A percentile compares a stretch with the other conserved stretches of the same genome.
These are phyloP conservation scores for Oryctes rhinoceros DNA, from an alignment of 1,140 invertebrate genomes.

Conservation along the genomic window DNA sequence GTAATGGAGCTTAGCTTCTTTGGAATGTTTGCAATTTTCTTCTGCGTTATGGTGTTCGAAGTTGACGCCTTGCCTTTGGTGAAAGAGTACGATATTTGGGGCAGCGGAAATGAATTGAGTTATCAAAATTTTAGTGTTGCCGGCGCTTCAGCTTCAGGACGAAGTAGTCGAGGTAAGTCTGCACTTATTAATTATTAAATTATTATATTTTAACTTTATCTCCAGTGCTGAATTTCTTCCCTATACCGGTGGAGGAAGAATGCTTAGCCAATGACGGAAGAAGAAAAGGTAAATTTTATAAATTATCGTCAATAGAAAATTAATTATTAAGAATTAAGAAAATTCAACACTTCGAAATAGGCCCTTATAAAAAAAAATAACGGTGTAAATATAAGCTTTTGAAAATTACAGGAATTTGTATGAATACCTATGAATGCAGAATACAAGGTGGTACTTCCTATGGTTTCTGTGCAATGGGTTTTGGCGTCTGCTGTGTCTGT, in stretches of 20 bases:
- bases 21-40: not conserved
- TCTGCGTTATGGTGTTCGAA: not conserved
- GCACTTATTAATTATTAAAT: too few relatives aligned
- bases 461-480: constrained; percentile 82
- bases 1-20: too few relatives aligned
- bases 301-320: not conserved
- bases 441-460: constrained; percentile 76
- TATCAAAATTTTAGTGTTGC: not conserved
- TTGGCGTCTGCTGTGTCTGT: constrained; percentile 90
- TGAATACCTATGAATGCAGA: constrained; percentile 86
- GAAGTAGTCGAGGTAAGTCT: too few relatives aligned
- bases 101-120: not conserved
- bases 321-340: not conserved
- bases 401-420: constrained; percentile 71
- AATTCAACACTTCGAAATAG: not conserved
- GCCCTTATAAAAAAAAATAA: too few relatives aligned
- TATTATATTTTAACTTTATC: too few relatives aligned
- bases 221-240: constrained; percentile 79
- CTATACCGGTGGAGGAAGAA: constrained; percentile 79
- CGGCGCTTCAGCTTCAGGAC: not conserved
- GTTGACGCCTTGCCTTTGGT: not conserved
- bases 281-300: constrained; percentile 61
- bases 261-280: constrained; percentile 75
- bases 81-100: constrained; percentile 22
- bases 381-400: not conserved